Percentiles rank a stretch among this genome's conserved stretches.
Conservation (phyloP, 1,140 invertebrate species). For the Drosophila dunni region DNA sequence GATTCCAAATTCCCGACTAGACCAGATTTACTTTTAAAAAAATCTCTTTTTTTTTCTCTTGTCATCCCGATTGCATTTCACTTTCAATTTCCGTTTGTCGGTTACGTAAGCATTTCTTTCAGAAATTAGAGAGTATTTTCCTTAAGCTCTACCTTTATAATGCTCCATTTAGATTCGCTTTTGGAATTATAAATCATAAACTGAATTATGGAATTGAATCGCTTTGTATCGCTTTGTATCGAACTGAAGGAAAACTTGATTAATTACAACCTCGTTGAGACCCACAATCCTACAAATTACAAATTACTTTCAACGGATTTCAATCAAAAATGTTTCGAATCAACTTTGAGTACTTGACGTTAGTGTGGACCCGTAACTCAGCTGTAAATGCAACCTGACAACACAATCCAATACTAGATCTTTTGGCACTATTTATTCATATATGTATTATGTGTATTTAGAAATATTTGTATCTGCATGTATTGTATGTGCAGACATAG, state of each 20-base stretch:
- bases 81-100: conserved; percentile 18
- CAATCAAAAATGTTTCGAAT: conserved; percentile 27
- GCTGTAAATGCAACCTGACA: conserved; percentile 14
- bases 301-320: conserved; percentile 23
- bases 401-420: conserved; percentile 17
- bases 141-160: neutral
- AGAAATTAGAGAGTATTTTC: neutral
- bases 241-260: conserved; percentile 6
- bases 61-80: neutral
- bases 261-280: conserved; percentile 6
- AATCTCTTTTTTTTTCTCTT: conserved; percentile 5
- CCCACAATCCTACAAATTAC: conserved; percentile 21
- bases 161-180: conserved; percentile 5
- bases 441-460: conserved; percentile 1
- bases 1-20: conserved; percentile 33
- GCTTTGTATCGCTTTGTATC: neutral
- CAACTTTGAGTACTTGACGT: conserved; percentile 1
- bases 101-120: conserved; percentile 11
- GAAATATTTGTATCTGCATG: no score
- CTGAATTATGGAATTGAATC: conserved; percentile 11
- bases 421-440: conserved; percentile 17
- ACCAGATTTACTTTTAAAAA: conserved; percentile 23
- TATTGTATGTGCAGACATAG: no score
- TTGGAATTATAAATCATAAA: conserved; percentile 1
- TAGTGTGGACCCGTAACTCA: conserved; percentile 17